These are phyloP conservation scores for Myotis brandtii DNA, from an alignment of 2,113 vertebrate genomes.

Conservation along the genomic window DNA sequence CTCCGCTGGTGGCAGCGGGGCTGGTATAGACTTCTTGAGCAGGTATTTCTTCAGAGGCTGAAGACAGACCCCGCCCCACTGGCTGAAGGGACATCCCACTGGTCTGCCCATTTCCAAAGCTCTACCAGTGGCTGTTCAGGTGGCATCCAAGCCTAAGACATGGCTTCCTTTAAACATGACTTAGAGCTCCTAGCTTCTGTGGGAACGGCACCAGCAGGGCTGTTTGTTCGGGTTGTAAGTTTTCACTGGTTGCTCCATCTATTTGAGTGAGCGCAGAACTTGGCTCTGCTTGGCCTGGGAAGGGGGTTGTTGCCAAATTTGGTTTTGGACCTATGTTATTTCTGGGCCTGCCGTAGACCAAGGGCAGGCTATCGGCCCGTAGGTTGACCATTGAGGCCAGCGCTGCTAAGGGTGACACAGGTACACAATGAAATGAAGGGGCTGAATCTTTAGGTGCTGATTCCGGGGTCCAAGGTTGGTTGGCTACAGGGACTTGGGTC, in stretches of 20 bases:
- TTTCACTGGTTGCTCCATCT: background rate
- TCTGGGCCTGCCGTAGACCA: background rate
- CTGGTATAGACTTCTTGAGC: accelerated
- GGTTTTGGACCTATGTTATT: accelerated
- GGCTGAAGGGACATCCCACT: background rate
- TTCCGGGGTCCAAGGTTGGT: background rate
- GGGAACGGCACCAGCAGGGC: accelerated
- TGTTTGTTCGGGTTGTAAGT: background rate
- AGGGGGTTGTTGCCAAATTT: background rate
- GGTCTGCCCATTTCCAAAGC: background rate
- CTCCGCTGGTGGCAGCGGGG: accelerated
- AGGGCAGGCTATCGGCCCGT: accelerated
- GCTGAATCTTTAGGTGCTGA: background rate
- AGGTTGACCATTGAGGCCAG: background rate
- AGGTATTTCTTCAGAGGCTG: background rate
- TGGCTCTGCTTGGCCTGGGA: accelerated
- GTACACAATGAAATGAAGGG: background rate
- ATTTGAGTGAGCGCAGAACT: accelerated
- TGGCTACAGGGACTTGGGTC: background rate
- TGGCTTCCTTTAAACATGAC: background rate
- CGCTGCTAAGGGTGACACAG: too few relatives aligned
- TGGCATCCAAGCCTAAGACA: background rate
- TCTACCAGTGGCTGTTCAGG: background rate
- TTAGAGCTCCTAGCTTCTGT: accelerated
- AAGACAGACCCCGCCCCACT: background rate